Percentiles rank a stretch among this genome's conserved stretches.
These are phyloP conservation scores for Menidia menidia DNA, from an alignment of 2,797 vertebrate species.

Conservation along the genomic window DNA sequence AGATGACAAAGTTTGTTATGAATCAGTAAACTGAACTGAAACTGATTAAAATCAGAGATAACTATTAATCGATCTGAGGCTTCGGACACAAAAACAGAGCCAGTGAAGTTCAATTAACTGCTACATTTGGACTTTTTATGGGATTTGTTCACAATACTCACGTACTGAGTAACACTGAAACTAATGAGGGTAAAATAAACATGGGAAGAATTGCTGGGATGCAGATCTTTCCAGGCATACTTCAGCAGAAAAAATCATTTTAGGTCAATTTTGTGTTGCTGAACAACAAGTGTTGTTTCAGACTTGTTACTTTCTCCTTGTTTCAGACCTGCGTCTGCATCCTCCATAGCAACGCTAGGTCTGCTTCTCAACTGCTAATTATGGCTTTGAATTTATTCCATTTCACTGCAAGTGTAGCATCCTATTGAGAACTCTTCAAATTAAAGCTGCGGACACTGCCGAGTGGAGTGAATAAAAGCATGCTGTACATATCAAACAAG, in stretches of 20 bases:
- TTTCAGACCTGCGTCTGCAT: conserved; percentile 29
- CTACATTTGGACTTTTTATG: conserved; percentile 16
- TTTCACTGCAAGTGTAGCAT: conserved; percentile 62
- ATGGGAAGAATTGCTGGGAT: not conserved
- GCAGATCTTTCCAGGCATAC: conserved; percentile 11
- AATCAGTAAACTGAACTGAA: not conserved
- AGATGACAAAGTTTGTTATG: no score
- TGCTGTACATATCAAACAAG: conserved; percentile 68
- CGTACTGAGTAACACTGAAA: not conserved
- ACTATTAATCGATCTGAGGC: not conserved
- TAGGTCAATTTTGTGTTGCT: conserved; percentile 9
- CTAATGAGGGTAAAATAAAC: not conserved
- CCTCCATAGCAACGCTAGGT: conserved; percentile 62
- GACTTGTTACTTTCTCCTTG: conserved; percentile 13
- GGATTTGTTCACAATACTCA: conserved; percentile 13
- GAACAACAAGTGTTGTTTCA: conserved; percentile 32
- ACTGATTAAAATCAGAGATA: not conserved
- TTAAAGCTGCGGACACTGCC: conserved; percentile 38
- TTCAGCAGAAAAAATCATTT: conserved; percentile 25
- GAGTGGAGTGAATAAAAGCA: conserved; percentile 51
- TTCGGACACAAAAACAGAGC: not conserved
- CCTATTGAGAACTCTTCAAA: conserved; percentile 57
- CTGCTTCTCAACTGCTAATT: conserved; percentile 59
- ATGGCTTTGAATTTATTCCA: conserved; percentile 74
- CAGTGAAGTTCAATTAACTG: not conserved